Base-by-base conservation (phyloP, 1,140 invertebrate genomes). In the Homarus americanus region DNA sequence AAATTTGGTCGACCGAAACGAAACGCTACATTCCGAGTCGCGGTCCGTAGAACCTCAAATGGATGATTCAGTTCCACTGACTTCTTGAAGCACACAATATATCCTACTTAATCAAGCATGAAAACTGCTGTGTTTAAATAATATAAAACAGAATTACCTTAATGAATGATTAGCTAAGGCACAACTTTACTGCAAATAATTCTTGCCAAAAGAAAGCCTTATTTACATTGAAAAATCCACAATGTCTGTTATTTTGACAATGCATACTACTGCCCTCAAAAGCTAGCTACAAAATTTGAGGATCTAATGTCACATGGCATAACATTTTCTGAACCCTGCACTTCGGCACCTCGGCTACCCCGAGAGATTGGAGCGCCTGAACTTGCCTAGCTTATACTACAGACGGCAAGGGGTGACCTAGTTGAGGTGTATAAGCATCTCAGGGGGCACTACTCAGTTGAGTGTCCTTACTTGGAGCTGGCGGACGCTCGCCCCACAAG, bases 161-260 rank as follows among this genome's bases (percentile, higher is more conserved):
- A 7, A 24, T 40, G 82, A 44, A 15, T 83, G 53, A 53, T 58
- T 82, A 82, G 24, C 28, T 69, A 72, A 84, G 82, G 82, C 82
- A 84, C 66, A 84, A 69, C 40, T 84, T 69, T 17, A 84, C 69
- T 72, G 69, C 36, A 72, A 41, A 40, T 36, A 72, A 63, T 84
- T 41, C 28, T 7, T n/a, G n/a, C 63, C 41, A 58, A 34, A 7
- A 69, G n/a, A n/a, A 80, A n/a, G n/a, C n/a, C n/a, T n/a, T n/a
- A n/a, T n/a, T n/a, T n/a, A n/a, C 34, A 53, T 34, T 32, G 2
- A n/a, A 2, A 58, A 24, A 44, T 17, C 4, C 0, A 0, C n/a
- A 15, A 34, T 72, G 10, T n/a, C 41, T 72, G 72, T 32, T 38
- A 40, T 41, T 17, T 12, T 28, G 53, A 83, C 53, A 83, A 63